phyloP scores from a whole-genome alignment of 2,888 invertebrate species.

The Clunio marinus region DNA sequence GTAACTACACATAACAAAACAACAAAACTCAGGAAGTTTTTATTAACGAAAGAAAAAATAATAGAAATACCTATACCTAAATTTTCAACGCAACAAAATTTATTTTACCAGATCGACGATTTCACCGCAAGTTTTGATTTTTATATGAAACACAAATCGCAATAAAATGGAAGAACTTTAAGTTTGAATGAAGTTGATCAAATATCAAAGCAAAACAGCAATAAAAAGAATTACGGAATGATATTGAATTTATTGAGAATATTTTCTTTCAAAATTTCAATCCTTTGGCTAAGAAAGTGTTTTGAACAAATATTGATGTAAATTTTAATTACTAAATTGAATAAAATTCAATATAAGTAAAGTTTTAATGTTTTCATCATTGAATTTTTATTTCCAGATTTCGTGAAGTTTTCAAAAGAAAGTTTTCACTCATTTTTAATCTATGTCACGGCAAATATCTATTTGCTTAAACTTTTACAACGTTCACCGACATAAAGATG shows the following conservation, averaged over 20 bases:
- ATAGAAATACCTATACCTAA: conserved; percentile 30
- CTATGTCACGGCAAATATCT: not conserved
- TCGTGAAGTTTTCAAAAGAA: not conserved
- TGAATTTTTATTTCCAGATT: not conserved
- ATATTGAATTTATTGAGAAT: not conserved
- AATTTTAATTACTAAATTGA: conserved; percentile 1
- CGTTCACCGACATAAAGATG: not conserved
- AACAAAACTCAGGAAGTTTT: conserved; percentile 37
- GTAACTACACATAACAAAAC: conserved; percentile 29
- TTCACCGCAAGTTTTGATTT: no score
- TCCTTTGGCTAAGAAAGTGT: not conserved
- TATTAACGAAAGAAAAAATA: conserved; percentile 15
- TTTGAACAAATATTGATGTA: conserved; percentile 2
- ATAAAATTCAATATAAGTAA: conserved; percentile 1
- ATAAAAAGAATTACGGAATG: not conserved
- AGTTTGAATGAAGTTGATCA: not conserved
- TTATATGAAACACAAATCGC: no score
- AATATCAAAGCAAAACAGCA: not conserved
- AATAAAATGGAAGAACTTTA: no score
- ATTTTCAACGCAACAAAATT: conserved; percentile 1
- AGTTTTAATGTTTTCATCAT: not conserved
- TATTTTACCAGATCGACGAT: not conserved
- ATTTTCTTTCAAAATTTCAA: not conserved
- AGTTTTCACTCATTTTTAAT: not conserved
- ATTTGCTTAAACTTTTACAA: not conserved